Percentiles rank a stretch among this genome's conserved stretches.
phyloP scores from a whole-genome alignment of 2,113 vertebrate species.

The Noturus placidus region DNA sequence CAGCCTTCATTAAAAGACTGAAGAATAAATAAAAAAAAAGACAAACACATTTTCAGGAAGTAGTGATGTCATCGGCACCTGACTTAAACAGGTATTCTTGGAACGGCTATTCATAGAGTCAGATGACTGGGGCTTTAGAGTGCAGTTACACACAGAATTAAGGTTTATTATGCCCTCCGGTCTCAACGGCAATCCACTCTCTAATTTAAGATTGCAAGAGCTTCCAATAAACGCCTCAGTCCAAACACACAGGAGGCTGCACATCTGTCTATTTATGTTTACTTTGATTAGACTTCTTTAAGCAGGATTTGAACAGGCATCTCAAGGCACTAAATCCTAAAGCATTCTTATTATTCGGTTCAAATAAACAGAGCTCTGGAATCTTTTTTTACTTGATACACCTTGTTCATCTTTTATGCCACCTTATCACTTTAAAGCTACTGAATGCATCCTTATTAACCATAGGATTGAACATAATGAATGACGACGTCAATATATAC shows the following conservation, averaged over 20 bases:
- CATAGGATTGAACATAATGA: not conserved
- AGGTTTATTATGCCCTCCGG: not conserved
- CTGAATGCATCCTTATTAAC: not conserved
- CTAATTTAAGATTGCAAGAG: not conserved
- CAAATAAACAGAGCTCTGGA: not conserved
- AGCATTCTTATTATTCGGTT: not conserved
- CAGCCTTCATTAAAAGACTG: not conserved
- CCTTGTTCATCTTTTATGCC: not conserved
- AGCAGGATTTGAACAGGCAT: not conserved
- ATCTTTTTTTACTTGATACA: not conserved
- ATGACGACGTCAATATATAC: not conserved
- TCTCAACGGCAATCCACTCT: not conserved
- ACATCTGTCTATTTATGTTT: conserved; percentile 12
- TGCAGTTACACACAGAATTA: not conserved
- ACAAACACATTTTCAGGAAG: conserved; percentile 24
- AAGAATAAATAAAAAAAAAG: not conserved
- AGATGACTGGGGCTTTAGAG: not conserved
- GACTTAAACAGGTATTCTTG: conserved; percentile 16
- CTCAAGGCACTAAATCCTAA: not conserved
- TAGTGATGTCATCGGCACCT: conserved; percentile 15
- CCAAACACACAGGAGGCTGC: not conserved
- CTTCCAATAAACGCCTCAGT: not conserved
- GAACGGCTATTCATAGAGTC: conserved; percentile 1
- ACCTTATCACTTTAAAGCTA: not conserved
- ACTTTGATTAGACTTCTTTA: conserved; percentile 12